A percentile compares a stretch with the other conserved stretches of the same genome.
Conservation (phyloP, 2,113 vertebrate genomes). For the Phyllopteryx taeniolatus region DNA sequence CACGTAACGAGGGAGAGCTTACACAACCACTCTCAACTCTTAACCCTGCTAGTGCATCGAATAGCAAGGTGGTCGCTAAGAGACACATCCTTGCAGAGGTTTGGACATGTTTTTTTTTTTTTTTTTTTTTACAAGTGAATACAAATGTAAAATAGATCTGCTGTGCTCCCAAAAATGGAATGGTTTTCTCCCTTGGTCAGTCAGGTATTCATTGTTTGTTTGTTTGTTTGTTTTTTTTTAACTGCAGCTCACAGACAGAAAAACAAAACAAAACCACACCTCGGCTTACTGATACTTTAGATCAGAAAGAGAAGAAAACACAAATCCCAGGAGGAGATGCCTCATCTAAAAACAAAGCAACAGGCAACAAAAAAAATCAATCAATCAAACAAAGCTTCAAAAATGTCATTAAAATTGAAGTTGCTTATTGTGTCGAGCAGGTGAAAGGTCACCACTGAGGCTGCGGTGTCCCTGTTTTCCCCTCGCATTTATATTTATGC, state of each 20-base stretch:
- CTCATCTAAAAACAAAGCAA: not conserved
- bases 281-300: not conserved
- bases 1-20: too few relatives aligned
- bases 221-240: not conserved
- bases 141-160: not conserved
- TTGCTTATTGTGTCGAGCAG: not conserved
- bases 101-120: not conserved
- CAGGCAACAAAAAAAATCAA: not conserved
- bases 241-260: not conserved
- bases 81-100: not conserved
- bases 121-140: not conserved
- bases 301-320: not conserved
- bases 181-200: not conserved
- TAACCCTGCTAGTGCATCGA: too few relatives aligned
- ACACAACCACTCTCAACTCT: too few relatives aligned
- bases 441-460: not conserved
- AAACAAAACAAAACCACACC: not conserved
- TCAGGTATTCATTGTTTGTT: not conserved
- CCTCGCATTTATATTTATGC: not conserved
- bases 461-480: not conserved
- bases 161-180: not conserved
- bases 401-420: not conserved
- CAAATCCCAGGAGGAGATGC: not conserved
- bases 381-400: not conserved
- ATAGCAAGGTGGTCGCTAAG: not conserved